A percentile compares a stretch with the other conserved stretches of the same genome.
Conservation (phyloP, 1,140 invertebrate genomes). For the Thaumatotibia leucotreta region DNA sequence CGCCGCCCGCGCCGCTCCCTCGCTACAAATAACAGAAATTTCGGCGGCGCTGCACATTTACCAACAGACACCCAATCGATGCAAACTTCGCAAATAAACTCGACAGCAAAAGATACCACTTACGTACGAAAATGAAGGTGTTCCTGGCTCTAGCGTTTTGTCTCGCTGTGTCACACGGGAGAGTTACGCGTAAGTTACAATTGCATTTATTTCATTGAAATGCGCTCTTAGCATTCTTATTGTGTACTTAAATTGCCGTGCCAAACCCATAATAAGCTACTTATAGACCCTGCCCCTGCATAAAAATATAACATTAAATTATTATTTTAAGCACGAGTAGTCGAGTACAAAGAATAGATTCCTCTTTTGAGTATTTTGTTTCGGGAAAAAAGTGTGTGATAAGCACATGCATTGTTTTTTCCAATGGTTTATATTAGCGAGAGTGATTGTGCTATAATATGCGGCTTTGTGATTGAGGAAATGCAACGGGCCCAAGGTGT, state of each 20-base stretch:
- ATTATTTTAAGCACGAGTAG: too few species aligned
- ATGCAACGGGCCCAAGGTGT: constrained; percentile 30
- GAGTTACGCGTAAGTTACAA: constrained; percentile 50
- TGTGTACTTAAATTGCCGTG: background rate
- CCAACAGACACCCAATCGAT: constrained; percentile 27
- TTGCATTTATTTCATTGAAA: constrained; percentile 10
- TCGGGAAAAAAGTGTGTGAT: too few species aligned
- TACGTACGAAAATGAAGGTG: constrained; percentile 39
- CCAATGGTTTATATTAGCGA: background rate
- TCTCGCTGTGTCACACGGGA: constrained; percentile 32
- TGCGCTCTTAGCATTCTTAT: constrained; percentile 17
- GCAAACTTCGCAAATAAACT: constrained; percentile 15
- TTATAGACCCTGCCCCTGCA: too few species aligned
- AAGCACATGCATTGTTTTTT: background rate
- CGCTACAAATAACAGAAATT: constrained; percentile 55
- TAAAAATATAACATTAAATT: too few species aligned
- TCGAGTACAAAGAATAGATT: too few species aligned
- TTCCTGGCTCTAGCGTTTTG: constrained; percentile 34
- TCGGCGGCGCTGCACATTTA: constrained; percentile 46
- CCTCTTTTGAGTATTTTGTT: too few species aligned
- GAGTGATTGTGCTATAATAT: background rate
- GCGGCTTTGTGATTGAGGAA: constrained; percentile 21
- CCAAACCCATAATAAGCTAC: too few species aligned
- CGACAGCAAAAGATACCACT: background rate
- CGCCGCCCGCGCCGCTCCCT: constrained; percentile 29